Evolutionary conservation across 2,888 invertebrate species (phyloP), one percentile per base, ranked within the genome.

Genomic region (Rhagonycha fulva): DNA sequence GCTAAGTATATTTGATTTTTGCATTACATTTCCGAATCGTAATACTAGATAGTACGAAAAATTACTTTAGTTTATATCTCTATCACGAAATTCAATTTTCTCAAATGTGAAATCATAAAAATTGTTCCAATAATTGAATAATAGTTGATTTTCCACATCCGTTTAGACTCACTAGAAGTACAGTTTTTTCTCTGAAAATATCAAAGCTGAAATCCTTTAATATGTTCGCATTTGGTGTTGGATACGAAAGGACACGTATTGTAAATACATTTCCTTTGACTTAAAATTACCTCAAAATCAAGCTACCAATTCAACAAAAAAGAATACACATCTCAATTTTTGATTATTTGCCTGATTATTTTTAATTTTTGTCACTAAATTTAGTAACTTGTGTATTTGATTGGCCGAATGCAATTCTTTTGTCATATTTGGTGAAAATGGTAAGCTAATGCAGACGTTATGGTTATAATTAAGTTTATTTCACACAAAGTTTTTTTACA

Each of bases 121-220:
- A 96, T 76, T 96, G 89, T 87, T 96, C 93, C 0, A 97, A 86
- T 61, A 97, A 88, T 84, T 96, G 94, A 74, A 97, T 92, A 71
- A 95, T 91, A 0, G 97, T 97, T 68, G 95, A 95, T 88, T 97
- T 97, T 9, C 97, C 97, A 84, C 96, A 96, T 0, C 97, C 97
- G 79, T 95, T 95, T 5, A 91, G 87, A 72, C 94, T 97, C 1
- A 95, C 95, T n/a, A 96, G 84, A 0, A 95, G 95, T 0, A 95
- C 88, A 0, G 94, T 95, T 85, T 93, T 91, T 0, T 94, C 94
- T 67, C 89, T 88, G 24, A 90, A 85, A 19, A 95, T 89, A 14
- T 90, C 89, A 11, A 95, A 87, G 76, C 91, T 87, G 0, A 95
- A 86, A 0, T 90, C 92, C 81, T 72, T 77, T 24, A 76, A 69